Conservation (phyloP, 2,113 vertebrate genomes). For the Aviceda subcristata region DNA sequence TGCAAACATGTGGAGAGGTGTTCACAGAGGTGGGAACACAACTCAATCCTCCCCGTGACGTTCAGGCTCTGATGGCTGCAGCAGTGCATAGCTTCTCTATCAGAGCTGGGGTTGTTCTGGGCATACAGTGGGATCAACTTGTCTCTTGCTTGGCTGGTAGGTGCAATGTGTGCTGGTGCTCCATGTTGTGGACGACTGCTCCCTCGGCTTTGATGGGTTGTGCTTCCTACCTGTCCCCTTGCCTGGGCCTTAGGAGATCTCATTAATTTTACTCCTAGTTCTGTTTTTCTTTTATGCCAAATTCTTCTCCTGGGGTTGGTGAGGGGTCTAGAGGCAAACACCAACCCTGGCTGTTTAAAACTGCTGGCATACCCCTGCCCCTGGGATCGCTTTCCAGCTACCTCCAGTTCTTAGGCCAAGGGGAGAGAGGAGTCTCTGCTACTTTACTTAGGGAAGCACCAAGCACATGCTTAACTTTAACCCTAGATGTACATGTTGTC, state of each 20-base stretch:
- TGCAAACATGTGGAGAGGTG: fast-evolving
- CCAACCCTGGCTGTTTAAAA: not conserved
- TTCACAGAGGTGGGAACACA: not conserved
- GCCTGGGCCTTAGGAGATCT: not conserved
- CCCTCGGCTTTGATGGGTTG: not conserved
- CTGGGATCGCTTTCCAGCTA: not conserved
- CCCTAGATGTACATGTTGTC: not conserved
- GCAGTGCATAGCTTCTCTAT: not conserved
- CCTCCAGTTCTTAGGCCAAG: not conserved
- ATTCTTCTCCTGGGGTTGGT: not conserved
- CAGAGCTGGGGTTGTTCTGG: not conserved
- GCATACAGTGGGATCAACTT: fast-evolving
- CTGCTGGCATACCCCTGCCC: not conserved
- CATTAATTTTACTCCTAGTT: not conserved
- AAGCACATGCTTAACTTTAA: not conserved
- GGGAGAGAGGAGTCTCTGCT: not conserved
- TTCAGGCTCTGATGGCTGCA: not conserved
- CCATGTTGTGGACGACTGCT: fast-evolving
- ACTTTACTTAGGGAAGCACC: not conserved
- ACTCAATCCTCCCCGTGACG: fast-evolving
- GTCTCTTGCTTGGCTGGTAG: not conserved
- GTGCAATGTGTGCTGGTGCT: no score
- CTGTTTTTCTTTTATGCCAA: not conserved
- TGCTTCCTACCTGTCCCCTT: not conserved
- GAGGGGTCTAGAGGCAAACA: not conserved